Conservation (phyloP, 2,113 vertebrate genomes). For the Orcinus orca region DNA sequence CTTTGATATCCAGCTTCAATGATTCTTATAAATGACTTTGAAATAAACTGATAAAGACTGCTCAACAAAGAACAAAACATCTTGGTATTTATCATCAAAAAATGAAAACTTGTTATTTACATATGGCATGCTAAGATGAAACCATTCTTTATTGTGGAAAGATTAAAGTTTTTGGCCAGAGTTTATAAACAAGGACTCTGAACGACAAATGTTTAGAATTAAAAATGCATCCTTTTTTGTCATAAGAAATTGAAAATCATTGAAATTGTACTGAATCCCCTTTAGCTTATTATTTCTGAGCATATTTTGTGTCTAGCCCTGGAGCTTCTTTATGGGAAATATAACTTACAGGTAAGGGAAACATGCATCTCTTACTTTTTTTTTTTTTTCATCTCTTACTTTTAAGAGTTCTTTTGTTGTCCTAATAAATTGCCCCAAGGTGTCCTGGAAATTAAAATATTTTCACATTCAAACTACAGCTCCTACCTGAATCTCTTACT, state of each 20-base stretch:
- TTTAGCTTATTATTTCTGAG: slow-evolving; percentile 20
- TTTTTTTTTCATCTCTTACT: not conserved
- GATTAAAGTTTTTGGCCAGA: not conserved
- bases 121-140: not conserved
- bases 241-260: not conserved
- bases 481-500: not conserved
- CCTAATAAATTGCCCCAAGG: not conserved
- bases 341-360: not conserved
- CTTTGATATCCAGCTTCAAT: not conserved
- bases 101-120: not conserved
- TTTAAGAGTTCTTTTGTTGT: not conserved
- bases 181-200: not conserved
- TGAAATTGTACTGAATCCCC: not conserved
- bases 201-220: slow-evolving; percentile 37
- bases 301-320: not conserved
- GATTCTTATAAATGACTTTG: not conserved
- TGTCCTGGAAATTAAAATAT: slow-evolving; percentile 25
- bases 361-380: not conserved
- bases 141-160: not conserved
- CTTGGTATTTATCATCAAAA: not conserved
- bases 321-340: not conserved
- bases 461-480: not conserved
- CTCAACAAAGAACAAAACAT: not conserved
- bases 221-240: not conserved
- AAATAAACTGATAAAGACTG: not conserved